These are phyloP conservation scores for Sebastes steindachneri DNA, from an alignment of 2,797 vertebrate genomes.

Conservation along the genomic window DNA sequence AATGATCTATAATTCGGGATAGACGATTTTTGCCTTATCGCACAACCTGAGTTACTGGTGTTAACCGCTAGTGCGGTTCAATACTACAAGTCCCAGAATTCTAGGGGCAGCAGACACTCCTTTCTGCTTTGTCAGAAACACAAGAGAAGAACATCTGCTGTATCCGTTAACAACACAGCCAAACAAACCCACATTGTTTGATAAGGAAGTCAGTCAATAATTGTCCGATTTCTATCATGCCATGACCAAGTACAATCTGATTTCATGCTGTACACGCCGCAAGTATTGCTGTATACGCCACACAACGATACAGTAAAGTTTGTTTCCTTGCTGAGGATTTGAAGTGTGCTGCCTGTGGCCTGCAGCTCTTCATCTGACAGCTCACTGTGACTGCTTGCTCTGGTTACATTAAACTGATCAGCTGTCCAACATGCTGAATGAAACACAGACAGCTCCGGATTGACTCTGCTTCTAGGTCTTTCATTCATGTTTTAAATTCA, in stretches of 20 bases:
- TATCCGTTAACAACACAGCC: neutral
- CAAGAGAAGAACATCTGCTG: neutral
- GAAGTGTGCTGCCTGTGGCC: neutral
- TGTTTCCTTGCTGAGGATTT: neutral
- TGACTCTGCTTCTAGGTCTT: no score
- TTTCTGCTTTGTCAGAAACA: neutral
- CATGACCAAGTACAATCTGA: neutral
- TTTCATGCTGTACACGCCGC: neutral
- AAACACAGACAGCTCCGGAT: no score
- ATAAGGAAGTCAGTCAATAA: neutral
- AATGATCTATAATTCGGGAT: no score
- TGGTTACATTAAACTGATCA: neutral
- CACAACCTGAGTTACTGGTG: no score
- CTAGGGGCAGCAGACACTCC: neutral
- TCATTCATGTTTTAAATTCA: no score
- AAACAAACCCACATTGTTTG: neutral
- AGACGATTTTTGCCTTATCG: no score
- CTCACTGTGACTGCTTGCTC: neutral
- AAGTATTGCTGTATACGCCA: neutral
- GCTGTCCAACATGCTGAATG: neutral
- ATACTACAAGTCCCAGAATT: neutral
- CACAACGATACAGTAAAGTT: neutral
- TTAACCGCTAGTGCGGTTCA: neutral
- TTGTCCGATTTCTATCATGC: neutral
- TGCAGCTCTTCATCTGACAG: neutral